Percentiles rank a stretch among this genome's conserved stretches.
phyloP scores from a whole-genome alignment of 64 coral and sea anemone genomes.

The Montipora cactus region DNA sequence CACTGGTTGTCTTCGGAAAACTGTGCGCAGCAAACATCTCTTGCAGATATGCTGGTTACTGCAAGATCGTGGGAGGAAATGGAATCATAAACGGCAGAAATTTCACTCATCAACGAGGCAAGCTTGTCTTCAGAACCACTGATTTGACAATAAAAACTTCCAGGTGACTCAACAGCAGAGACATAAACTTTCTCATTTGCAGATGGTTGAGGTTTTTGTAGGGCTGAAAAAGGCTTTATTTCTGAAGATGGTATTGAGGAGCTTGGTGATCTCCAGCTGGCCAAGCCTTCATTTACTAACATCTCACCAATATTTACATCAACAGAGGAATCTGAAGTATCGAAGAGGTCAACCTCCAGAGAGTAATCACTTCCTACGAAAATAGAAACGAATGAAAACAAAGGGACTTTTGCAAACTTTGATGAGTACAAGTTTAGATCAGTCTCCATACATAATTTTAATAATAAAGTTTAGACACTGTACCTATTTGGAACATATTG shows the following conservation, averaged over 20 bases:
- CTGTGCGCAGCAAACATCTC: slow-evolving; percentile 67
- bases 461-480: too few species aligned
- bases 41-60: background rate
- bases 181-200: slow-evolving; percentile 52
- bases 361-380: background rate
- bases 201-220: background rate
- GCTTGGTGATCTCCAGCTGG: background rate
- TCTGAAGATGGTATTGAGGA: background rate
- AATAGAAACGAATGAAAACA: background rate
- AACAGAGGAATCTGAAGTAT: slow-evolving; percentile 33
- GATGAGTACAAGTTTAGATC: too few species aligned
- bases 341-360: slow-evolving; percentile 36
- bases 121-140: slow-evolving; percentile 63
- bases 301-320: slow-evolving; percentile 59
- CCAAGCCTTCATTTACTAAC: slow-evolving; percentile 39
- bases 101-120: slow-evolving; percentile 14
- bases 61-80: background rate
- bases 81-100: slow-evolving; percentile 56
- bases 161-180: slow-evolving; percentile 57
- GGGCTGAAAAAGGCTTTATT: background rate
- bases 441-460: too few species aligned
- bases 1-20: slow-evolving; percentile 76
- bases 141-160: slow-evolving; percentile 60
- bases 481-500: too few species aligned
- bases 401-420: background rate